Evolutionary conservation across 2,888 invertebrate species (phyloP), one percentile per base, ranked within the genome.

Genomic region (Agrochola lychnidis): DNA sequence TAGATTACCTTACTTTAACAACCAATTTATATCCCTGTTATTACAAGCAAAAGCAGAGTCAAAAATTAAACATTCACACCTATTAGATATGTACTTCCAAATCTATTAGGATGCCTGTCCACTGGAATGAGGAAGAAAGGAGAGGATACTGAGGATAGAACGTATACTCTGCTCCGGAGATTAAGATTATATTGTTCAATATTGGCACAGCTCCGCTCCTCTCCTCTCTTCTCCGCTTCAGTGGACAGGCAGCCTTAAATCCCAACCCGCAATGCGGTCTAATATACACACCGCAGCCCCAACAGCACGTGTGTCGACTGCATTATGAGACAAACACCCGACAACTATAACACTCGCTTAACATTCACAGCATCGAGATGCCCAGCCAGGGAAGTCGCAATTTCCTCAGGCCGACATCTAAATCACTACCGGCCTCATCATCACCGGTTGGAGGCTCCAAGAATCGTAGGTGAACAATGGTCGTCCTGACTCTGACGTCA

Each of bases 401-500:
- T 86, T 80, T 83, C 86, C 87, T 89, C 78, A 73, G 83, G 69
- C 68, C 76, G 82, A 81, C 87, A 81, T 79, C 81, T 86, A 84
- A 79, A 81, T 86, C 81, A 79, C 86, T 85, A 77, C 88, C 89
- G 88, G 86, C 77, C 76, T 86, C 79, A 87, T 87, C 88, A 87
- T 68, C 85, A 79, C 81, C 86, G 76, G 81, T 78, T 80, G 56
- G 66, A 68, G 56, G 68, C 87, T 87, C 89, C 83, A 70, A 80
- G 83, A 88, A 92, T 89, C 92, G 92, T 94, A 93, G 92, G 91
- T 90, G 91, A 94, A 94, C 94, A 91, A 87, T 87, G 86, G 86
- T 67, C 66, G 73, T 73, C 62, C 70, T 82, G 78, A 93, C 93
- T 76, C 93, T 93, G 95, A 94, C 95, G 95, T 96, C 96, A 96